Conservation (phyloP, 2,888 invertebrate genomes). For the Archips xylosteana region DNA sequence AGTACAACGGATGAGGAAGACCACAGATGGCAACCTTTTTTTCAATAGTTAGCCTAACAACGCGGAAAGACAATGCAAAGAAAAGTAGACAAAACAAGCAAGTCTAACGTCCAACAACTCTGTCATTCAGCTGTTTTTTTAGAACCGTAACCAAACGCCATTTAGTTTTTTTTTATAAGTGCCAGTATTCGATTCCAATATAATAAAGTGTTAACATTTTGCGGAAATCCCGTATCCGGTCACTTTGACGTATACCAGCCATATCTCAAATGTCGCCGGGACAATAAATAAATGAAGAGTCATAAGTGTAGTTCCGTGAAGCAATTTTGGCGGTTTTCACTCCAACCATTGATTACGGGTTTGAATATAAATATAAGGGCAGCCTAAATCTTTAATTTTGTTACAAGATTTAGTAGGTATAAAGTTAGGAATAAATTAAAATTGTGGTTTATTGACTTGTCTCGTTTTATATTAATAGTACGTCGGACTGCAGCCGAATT, state of each 20-base stretch:
- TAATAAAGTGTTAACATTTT: slow-evolving; percentile 18
- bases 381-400: neutral
- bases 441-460: neutral
- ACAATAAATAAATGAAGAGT: slow-evolving; percentile 46
- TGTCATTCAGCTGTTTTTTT: too few species aligned
- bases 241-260: slow-evolving; percentile 48
- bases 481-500: too few species aligned
- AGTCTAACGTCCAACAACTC: too few species aligned
- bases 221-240: slow-evolving; percentile 1
- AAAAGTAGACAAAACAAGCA: too few species aligned
- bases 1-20: too few species aligned
- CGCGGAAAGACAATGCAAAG: too few species aligned
- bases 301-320: slow-evolving; percentile 50
- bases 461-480: neutral
- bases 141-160: too few species aligned
- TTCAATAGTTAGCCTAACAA: too few species aligned
- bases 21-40: too few species aligned
- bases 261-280: slow-evolving; percentile 52
- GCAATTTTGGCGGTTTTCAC: slow-evolving; percentile 48
- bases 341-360: neutral
- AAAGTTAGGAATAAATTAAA: neutral
- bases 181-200: neutral
- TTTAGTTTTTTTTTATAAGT: neutral
- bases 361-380: neutral
- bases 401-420: neutral